A percentile compares a stretch with the other conserved stretches of the same genome.
phyloP scores from a whole-genome alignment of 2,888 invertebrate species.

The Pristionchus entomophagus region DNA sequence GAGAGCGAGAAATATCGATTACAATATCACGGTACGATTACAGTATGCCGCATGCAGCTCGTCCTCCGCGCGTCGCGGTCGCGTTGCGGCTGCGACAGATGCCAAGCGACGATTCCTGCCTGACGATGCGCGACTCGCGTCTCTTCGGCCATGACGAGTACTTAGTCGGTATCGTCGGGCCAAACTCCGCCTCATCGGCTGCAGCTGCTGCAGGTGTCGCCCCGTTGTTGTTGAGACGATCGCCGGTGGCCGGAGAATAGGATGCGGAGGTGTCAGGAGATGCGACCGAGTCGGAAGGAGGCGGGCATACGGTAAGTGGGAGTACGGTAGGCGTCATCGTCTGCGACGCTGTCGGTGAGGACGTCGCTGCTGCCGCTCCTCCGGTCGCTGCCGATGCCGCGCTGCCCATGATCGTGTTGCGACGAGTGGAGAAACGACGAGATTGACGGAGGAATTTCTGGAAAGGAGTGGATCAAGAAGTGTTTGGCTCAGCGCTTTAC shows the following conservation, averaged over 20 bases:
- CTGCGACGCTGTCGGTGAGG: neutral
- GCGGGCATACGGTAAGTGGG: neutral
- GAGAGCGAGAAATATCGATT: too few relatives aligned
- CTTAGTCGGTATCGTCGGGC: conserved; percentile 8
- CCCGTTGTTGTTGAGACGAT: conserved; percentile 23
- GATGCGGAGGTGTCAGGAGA: neutral
- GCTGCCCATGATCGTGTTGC: neutral
- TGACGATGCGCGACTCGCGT: conserved; percentile 41
- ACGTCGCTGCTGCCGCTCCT: neutral
- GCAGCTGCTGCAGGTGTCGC: too few relatives aligned
- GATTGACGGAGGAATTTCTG: conserved; percentile 48
- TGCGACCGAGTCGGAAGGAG: neutral
- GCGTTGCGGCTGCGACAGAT: conserved; percentile 47
- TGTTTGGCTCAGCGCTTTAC: too few relatives aligned
- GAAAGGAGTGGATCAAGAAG: neutral
- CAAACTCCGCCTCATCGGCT: conserved; percentile 8
- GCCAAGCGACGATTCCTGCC: neutral
- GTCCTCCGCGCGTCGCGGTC: conserved; percentile 23
- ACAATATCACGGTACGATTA: neutral
- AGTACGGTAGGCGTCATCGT: neutral
- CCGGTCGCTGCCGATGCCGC: neutral
- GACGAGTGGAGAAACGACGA: conserved; percentile 40
- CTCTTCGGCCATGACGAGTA: conserved; percentile 46
- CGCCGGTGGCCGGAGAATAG: conserved; percentile 28
- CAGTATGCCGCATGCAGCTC: conserved; percentile 40